Evolutionary conservation across 2,888 invertebrate genomes (phyloP).

Genomic region (Drosophila atroscutellata): DNA sequence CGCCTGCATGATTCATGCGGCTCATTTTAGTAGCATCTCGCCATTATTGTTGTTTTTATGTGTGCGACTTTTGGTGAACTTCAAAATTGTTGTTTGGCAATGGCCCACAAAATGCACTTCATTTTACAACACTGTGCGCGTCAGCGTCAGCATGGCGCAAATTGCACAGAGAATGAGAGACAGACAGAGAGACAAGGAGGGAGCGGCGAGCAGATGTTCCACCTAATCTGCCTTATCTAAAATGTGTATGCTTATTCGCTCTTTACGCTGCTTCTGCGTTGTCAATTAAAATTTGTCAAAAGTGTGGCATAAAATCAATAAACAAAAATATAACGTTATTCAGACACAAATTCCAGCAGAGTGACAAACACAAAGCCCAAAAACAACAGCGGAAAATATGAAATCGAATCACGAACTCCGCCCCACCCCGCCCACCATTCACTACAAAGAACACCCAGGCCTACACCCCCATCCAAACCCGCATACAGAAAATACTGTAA

Average conservation of each 20-base stretch:
- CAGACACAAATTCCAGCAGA: slow-evolving; percentile 22
- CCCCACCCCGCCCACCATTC: background rate
- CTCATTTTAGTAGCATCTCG: slow-evolving; percentile 34
- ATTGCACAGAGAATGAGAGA: background rate
- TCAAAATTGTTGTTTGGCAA: slow-evolving; percentile 63
- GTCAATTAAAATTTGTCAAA: background rate
- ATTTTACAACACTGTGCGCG: slow-evolving; percentile 41
- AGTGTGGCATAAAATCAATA: slow-evolving; percentile 39
- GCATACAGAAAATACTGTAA: slow-evolving; percentile 25
- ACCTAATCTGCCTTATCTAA: background rate
- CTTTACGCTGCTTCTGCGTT: background rate
- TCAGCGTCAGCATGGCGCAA: slow-evolving; percentile 5
- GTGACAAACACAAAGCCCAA: slow-evolving; percentile 34
- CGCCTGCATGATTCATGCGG: slow-evolving; percentile 59
- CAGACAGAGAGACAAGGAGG: background rate
- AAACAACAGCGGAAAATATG: slow-evolving; percentile 18
- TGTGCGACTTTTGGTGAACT: slow-evolving; percentile 50
- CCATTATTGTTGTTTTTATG: slow-evolving; percentile 4
- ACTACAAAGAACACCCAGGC: background rate
- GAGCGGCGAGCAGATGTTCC: background rate
- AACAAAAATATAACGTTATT: slow-evolving; percentile 29
- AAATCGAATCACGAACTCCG: slow-evolving; percentile 2
- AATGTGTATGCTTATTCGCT: background rate
- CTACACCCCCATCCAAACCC: slow-evolving; percentile 8
- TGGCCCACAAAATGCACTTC: slow-evolving; percentile 36